Evolutionary conservation across 2,888 invertebrate species (phyloP), one percentile per base, ranked within the genome.

Genomic region (Tachystola acroxantha): DNA sequence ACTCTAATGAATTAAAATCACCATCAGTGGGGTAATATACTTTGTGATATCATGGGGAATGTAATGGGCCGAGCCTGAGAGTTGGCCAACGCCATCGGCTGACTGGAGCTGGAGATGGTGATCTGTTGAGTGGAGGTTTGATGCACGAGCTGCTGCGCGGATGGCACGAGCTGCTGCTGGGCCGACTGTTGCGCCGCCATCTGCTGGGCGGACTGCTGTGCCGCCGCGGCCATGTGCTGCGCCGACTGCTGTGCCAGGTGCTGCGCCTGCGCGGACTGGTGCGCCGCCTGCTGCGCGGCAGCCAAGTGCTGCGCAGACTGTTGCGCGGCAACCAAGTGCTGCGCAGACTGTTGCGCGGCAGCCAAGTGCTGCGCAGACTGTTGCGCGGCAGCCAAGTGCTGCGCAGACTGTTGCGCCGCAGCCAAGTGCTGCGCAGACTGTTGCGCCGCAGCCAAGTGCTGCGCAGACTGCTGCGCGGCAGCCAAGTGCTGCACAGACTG

Each of bases 21-120:
- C n/a, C n/a, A 11, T 64, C 53, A 86, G 59, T 86, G 86, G 32
- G 86, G 86, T 43, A 86, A 58, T 49, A 86, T 86, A 50, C 75
- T 86, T 53, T 87, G 86, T 27, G 86, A 82, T 55, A 86, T 86
- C 48, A 86, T 87, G 27, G 86, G 85, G 58, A 84, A 87, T 64
- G 78, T 74, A 38, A 86, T 73, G 14, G 82, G 53, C 60, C 85
- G 86, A 42, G 85, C 72, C 50, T 86, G 86, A 22, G 86, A 82
- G 45, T 84, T 85, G 14, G 82, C 54, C 47, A 86, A 46, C 36
- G 82, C 80, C 77, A 86, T 79, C 7, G 82, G 76, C 54, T 86
- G 86, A 67, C 84, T 85, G 57, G 82, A 77, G 50, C 77, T 86
- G 5, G 86, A 82, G 34, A 86, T 84, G 19, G 80, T 82, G 28